Evolutionary conservation across 2,113 vertebrate species (phyloP), one percentile per base, ranked within the genome.

Genomic region (Rhombomys opimus): DNA sequence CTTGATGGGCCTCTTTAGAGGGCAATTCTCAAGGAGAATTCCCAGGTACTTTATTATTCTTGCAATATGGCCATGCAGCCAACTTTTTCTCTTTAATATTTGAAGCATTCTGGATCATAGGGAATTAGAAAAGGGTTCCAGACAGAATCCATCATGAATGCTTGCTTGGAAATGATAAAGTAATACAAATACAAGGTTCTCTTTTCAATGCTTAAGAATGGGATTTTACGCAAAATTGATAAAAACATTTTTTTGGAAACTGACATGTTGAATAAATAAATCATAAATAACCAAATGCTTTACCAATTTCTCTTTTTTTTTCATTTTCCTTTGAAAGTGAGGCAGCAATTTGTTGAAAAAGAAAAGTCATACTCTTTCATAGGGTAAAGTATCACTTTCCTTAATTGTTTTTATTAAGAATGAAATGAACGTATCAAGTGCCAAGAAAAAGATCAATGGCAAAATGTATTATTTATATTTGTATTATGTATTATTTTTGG

Each of bases 1-100:
- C 96, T 96, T 94, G 59, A 82, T 32, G 91, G 41, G 38, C 65
- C 76, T 9, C 52, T 89, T 96, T 59, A 81, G 84, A 97, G 57
- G 68, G 63, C 54, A 97, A 93, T 92, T 96, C 87, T 61, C 87
- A 82, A 96, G 92, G 90, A 84, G 15, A 94, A 97, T 95, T 96
- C 15, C 10, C 25, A 9, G 92, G 90, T 82, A 3, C 12, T 96
- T 84, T 93, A 88, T 9, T 41, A 46, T 95, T 68, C 67, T 70
- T 75, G 63, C 67, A 97, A 96, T 91, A 52, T 65, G 22, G 57
- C 7, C 87, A 87, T 54, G 80, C 35, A 91, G 75, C 13, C 52
- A n/a, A 61, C 17, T 96, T 68, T 96, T 32, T n/a, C 82, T 76
- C 50, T 98, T 97, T 95, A 97, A 85, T 93, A 94, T 20, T 35